Conservation (phyloP, 2,797 vertebrate genomes). For the Agapornis canus region DNA sequence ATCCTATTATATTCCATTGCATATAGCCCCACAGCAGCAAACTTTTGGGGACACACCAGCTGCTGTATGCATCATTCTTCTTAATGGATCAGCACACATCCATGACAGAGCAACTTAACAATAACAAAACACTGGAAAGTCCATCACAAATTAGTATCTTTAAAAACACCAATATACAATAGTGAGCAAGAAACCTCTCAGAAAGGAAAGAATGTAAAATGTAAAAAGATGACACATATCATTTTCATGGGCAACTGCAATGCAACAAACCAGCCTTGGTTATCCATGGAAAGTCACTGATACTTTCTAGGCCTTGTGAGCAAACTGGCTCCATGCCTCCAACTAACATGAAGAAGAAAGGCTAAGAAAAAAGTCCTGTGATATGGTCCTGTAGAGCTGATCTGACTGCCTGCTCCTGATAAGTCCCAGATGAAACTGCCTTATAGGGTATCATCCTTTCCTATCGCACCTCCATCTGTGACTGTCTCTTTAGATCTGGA, state of each 20-base stretch:
- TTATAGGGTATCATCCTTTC: neutral
- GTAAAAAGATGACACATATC: neutral
- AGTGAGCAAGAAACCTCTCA: neutral
- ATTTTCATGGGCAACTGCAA: neutral
- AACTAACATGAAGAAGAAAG: neutral
- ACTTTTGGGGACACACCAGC: neutral
- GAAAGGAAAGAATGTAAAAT: neutral
- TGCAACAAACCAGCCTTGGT: neutral
- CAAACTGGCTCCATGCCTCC: neutral
- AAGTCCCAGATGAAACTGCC: slow-evolving; percentile 15
- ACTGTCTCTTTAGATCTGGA: slow-evolving; percentile 67
- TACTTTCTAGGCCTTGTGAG: neutral
- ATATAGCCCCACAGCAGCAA: neutral
- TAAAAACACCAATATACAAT: neutral
- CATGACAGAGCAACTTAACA: neutral
- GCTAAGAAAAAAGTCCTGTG: neutral
- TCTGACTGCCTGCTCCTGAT: neutral
- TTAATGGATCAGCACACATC: neutral
- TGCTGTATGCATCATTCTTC: neutral
- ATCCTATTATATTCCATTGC: neutral
- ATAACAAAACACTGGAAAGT: neutral
- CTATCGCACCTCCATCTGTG: slow-evolving; percentile 4
- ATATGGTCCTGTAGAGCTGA: neutral
- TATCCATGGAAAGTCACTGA: neutral
- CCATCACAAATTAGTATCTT: neutral